These are phyloP conservation scores for Psittacara wagleri DNA, from an alignment of 2,113 vertebrate genomes.

Conservation along the genomic window DNA sequence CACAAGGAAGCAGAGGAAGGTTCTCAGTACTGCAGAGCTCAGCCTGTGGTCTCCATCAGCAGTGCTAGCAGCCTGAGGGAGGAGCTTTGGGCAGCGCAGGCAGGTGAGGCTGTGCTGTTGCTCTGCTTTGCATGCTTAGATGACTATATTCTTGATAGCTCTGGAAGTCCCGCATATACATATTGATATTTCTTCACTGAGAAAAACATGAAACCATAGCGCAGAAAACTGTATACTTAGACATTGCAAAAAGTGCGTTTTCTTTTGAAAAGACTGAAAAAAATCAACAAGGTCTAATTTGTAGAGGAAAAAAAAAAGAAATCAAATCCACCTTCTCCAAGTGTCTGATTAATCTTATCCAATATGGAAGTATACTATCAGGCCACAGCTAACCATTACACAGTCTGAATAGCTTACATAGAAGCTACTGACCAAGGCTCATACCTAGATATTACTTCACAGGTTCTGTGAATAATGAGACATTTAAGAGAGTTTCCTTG, in stretches of 20 bases:
- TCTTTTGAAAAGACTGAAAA: background rate
- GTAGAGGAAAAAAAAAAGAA: background rate
- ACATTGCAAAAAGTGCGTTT: background rate
- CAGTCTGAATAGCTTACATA: background rate
- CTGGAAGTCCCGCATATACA: background rate
- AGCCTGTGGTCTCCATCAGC: background rate
- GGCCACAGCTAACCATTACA: background rate
- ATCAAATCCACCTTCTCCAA: background rate
- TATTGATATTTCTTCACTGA: background rate
- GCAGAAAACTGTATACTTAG: background rate
- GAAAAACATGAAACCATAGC: background rate
- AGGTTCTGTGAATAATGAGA: background rate
- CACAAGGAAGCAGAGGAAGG: background rate
- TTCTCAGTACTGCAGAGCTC: background rate
- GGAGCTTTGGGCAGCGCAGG: rapidly evolving
- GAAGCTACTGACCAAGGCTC: background rate
- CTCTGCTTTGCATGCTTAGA: background rate
- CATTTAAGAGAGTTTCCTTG: background rate
- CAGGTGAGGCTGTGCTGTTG: rapidly evolving
- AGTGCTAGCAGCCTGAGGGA: rapidly evolving
- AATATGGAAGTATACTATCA: background rate
- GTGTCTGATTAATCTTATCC: background rate
- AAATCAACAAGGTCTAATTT: background rate
- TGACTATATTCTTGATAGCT: background rate
- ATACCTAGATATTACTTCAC: background rate